Conservation (phyloP, 2,888 invertebrate species). For the Drosophila helvetica region DNA sequence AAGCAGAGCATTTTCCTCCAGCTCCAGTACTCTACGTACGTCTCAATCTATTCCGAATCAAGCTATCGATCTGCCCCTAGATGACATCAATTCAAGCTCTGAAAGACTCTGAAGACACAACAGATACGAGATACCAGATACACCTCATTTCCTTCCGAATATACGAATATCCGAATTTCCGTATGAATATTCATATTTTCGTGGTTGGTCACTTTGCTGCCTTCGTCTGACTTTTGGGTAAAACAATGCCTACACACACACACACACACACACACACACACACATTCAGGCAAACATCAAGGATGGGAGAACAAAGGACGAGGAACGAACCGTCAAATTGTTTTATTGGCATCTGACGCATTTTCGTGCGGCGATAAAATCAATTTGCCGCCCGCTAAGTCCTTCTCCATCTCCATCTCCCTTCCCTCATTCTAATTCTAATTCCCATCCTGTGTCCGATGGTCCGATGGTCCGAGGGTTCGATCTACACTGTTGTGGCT, state of each 20-base stretch:
- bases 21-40: no score
- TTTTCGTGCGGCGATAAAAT: conserved; percentile 71
- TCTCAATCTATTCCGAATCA: no score
- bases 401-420: conserved; percentile 2
- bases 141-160: conserved; percentile 2
- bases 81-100: no score
- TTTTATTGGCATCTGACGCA: conserved; percentile 75
- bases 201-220: conserved; percentile 4
- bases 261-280: conserved; percentile 7
- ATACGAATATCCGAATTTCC: conserved; percentile 10
- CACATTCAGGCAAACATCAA: not conserved
- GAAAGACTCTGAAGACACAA: no score
- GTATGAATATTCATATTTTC: not conserved
- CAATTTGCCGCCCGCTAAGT: conserved; percentile 66
- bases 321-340: conserved; percentile 68
- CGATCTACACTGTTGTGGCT: not conserved
- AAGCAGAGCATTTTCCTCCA: no score
- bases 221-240: conserved; percentile 50
- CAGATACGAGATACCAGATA: not conserved
- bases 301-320: conserved; percentile 43
- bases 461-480: not conserved
- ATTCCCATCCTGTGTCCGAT: conserved; percentile 2
- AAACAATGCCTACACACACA: conserved; percentile 20
- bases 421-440: not conserved
- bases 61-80: no score